A percentile compares a stretch with the other conserved stretches of the same genome.
Evolutionary conservation across 1,140 invertebrate species (phyloP).

Genomic region (Micrasema minimum): DNA sequence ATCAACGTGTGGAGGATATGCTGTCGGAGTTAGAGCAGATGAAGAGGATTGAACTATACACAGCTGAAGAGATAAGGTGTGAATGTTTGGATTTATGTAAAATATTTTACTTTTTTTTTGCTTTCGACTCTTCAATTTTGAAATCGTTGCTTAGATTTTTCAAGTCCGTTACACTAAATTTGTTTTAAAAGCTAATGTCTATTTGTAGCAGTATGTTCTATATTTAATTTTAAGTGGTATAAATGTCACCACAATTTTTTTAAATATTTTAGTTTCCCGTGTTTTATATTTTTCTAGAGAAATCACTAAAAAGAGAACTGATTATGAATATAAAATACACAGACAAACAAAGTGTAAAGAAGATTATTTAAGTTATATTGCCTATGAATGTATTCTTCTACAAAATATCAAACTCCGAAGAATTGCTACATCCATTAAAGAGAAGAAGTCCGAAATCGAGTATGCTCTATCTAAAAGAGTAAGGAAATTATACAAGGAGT

Average conservation of each 20-base stretch:
- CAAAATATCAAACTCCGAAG: slow-evolving; percentile 71
- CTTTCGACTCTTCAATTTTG: too few relatives aligned
- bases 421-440: slow-evolving; percentile 67
- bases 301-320: slow-evolving; percentile 75
- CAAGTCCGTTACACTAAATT: too few relatives aligned
- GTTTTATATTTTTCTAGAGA: slow-evolving; percentile 63
- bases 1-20: slow-evolving; percentile 77
- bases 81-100: slow-evolving; percentile 12
- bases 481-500: slow-evolving; percentile 72
- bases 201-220: too few relatives aligned
- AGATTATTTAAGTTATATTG: slow-evolving; percentile 78
- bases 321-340: slow-evolving; percentile 79
- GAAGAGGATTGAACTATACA: slow-evolving; percentile 74
- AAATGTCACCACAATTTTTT: too few relatives aligned
- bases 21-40: slow-evolving; percentile 78
- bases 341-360: slow-evolving; percentile 74
- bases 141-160: too few relatives aligned
- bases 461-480: slow-evolving; percentile 73
- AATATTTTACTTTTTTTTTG: too few relatives aligned
- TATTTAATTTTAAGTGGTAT: too few relatives aligned
- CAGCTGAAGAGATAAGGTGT: slow-evolving; percentile 75
- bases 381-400: slow-evolving; percentile 77
- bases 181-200: too few relatives aligned
- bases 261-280: too few relatives aligned
- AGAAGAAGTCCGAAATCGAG: slow-evolving; percentile 75